These are phyloP conservation scores for Muntiacus reevesi DNA, from an alignment of 2,113 vertebrate genomes.

Conservation along the genomic window DNA sequence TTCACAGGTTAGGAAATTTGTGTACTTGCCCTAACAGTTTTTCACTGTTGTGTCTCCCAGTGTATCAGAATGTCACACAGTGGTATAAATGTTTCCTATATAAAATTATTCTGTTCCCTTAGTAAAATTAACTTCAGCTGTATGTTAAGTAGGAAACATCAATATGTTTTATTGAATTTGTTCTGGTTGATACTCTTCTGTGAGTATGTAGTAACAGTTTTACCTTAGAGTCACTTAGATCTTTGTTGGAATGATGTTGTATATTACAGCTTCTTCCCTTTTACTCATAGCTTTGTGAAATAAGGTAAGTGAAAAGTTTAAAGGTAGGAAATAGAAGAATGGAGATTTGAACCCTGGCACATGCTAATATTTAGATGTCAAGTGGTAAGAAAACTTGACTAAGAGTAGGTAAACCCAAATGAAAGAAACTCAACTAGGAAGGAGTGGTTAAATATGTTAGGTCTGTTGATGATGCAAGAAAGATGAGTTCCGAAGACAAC, in stretches of 20 bases:
- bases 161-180: background rate
- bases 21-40: background rate
- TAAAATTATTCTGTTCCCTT: background rate
- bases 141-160: background rate
- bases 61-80: background rate
- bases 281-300: background rate
- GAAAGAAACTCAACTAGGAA: background rate
- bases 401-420: background rate
- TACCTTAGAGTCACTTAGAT: background rate
- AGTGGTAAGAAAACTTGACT: background rate
- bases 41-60: background rate
- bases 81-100: background rate
- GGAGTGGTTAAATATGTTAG: background rate
- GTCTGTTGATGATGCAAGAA: background rate
- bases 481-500: background rate
- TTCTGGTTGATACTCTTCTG: background rate
- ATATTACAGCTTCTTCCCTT: background rate
- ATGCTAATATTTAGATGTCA: background rate
- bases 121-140: background rate
- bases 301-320: background rate
- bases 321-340: background rate
- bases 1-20: background rate
- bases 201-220: background rate
- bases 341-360: background rate
- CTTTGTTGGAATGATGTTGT: background rate